Percentiles rank a stretch among this genome's conserved stretches.
phyloP scores from a whole-genome alignment of 2,113 vertebrate genomes.

The Chitala chitala region DNA sequence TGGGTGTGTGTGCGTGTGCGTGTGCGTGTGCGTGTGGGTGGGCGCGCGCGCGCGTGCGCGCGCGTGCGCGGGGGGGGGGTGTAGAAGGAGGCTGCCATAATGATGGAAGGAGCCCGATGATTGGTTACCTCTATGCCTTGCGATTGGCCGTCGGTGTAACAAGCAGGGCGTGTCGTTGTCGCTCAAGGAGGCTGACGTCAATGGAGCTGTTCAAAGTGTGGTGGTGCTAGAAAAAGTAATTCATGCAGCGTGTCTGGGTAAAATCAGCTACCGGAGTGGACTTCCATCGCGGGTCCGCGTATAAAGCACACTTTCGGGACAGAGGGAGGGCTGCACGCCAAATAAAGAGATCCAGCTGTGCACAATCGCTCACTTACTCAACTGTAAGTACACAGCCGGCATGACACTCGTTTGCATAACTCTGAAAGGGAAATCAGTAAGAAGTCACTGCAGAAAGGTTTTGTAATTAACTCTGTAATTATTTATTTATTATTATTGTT shows the following conservation, averaged over 20 bases:
- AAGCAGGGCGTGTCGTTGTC: constrained; percentile 53
- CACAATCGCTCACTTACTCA: background rate
- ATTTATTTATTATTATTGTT: no score
- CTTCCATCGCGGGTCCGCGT: background rate
- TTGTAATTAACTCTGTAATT: no score
- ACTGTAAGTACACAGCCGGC: constrained; percentile 13
- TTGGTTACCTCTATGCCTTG: constrained; percentile 10
- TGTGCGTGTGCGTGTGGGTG: background rate
- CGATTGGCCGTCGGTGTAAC: constrained; percentile 30
- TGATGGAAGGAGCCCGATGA: constrained; percentile 10
- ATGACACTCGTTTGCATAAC: constrained; percentile 4
- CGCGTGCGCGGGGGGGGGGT: background rate
- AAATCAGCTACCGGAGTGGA: constrained; percentile 30
- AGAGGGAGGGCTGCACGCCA: background rate
- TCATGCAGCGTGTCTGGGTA: constrained; percentile 23
- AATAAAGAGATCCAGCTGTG: constrained; percentile 12
- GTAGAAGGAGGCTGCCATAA: background rate
- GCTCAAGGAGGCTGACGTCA: constrained; percentile 54
- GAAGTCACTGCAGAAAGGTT: background rate
- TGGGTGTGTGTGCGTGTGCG: background rate
- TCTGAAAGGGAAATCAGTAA: constrained; percentile 9
- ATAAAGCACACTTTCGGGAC: background rate
- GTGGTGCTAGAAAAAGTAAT: constrained; percentile 63
- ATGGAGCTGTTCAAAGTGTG: constrained; percentile 61
- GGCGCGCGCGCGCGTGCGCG: background rate